Conservation (phyloP, 2,797 vertebrate species). For the Lacerta agilis region DNA sequence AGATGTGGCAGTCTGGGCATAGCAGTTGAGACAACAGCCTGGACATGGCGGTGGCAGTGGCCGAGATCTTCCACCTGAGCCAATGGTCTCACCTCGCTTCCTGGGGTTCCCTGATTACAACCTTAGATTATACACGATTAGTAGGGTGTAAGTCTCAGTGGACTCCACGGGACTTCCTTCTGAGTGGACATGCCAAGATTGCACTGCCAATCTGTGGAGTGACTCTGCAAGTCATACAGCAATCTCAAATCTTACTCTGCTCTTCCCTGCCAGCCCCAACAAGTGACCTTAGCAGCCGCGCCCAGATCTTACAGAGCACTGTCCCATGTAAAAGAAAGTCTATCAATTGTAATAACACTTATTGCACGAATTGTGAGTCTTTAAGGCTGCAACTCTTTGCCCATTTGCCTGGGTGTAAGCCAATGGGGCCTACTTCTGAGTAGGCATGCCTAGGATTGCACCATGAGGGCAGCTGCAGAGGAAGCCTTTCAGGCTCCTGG, state of each 20-base stretch:
- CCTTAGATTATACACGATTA: too few species aligned
- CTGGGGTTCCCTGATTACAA: too few species aligned
- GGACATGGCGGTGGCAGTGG: too few species aligned
- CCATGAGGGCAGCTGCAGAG: too few species aligned
- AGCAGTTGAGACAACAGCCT: too few species aligned
- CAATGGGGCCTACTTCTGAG: too few species aligned
- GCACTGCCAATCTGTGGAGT: rapidly evolving
- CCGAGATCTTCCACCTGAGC: too few species aligned
- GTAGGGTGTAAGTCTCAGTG: neutral
- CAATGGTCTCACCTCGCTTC: too few species aligned
- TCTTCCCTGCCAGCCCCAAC: neutral
- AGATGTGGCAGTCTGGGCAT: too few species aligned
- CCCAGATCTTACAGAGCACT: neutral
- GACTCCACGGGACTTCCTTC: neutral
- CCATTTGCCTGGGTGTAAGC: too few species aligned
- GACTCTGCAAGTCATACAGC: neutral
- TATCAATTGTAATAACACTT: neutral
- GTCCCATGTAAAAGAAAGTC: neutral
- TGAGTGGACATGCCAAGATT: neutral
- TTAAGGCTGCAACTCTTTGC: neutral
- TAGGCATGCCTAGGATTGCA: too few species aligned
- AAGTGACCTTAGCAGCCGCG: neutral
- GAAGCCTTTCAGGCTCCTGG: too few species aligned
- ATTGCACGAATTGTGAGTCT: neutral
- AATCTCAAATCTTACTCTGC: neutral